Conservation (phyloP, 2,888 invertebrate species). For the Aricia artaxerxes region DNA sequence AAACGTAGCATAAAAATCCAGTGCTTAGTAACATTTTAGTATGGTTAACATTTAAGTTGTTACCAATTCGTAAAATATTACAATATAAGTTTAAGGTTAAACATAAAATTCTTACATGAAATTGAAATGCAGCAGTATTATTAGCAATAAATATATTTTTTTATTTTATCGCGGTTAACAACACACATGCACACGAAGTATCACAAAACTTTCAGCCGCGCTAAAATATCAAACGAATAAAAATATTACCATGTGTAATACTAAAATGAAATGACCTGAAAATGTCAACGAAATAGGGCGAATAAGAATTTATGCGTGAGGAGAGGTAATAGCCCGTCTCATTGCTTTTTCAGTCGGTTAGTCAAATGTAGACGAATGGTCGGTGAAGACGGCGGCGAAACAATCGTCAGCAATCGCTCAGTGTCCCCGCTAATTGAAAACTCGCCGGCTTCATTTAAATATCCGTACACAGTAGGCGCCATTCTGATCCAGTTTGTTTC, state of each 20-base stretch:
- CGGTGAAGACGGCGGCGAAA: constrained; percentile 64
- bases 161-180: neutral
- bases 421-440: constrained; percentile 77
- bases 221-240: constrained; percentile 6
- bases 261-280: constrained; percentile 24
- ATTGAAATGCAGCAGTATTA: neutral
- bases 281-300: constrained; percentile 43
- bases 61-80: too few species aligned
- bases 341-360: constrained; percentile 78
- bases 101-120: neutral
- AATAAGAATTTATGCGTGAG: constrained; percentile 65
- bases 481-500: neutral
- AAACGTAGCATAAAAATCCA: neutral
- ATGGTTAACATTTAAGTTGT: neutral
- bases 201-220: neutral
- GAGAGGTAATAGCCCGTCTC: constrained; percentile 73
- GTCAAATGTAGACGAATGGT: constrained; percentile 76
- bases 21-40: neutral
- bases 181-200: neutral
- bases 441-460: constrained; percentile 69
- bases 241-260: constrained; percentile 27
- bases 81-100: neutral
- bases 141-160: too few species aligned
- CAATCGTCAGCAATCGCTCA: constrained; percentile 77
- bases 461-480: neutral